Evolutionary conservation across 2,888 invertebrate genomes (phyloP).

Genomic region (Melanargia galathea): DNA sequence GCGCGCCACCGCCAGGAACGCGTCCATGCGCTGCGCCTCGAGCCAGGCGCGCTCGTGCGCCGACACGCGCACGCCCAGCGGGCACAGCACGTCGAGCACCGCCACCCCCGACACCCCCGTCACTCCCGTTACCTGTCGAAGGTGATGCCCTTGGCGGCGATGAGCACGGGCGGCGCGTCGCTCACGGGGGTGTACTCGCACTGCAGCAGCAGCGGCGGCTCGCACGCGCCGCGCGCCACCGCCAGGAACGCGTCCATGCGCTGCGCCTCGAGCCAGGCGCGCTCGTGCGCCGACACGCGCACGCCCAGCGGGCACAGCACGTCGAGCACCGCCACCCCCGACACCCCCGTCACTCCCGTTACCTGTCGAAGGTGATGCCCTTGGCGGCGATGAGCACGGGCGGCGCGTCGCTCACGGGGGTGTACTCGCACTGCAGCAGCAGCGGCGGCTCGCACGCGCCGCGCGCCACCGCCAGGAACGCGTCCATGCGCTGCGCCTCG

Average conservation of each 20-base stretch:
- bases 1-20: conserved; percentile 85
- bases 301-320: conserved; percentile 84
- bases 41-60: conserved; percentile 85
- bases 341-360: background rate
- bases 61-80: conserved; percentile 73
- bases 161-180: conserved; percentile 80
- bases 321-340: conserved; percentile 82
- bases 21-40: conserved; percentile 83
- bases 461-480: conserved; percentile 85
- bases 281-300: conserved; percentile 78
- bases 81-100: too few relatives aligned
- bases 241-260: conserved; percentile 85
- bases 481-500: conserved; percentile 83
- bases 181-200: conserved; percentile 79
- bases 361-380: conserved; percentile 84
- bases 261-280: conserved; percentile 84
- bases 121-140: conserved; percentile 72
- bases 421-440: conserved; percentile 84
- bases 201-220: conserved; percentile 85
- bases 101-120: too few relatives aligned
- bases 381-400: conserved; percentile 86
- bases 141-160: conserved; percentile 86
- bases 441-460: conserved; percentile 86
- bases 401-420: conserved; percentile 69
- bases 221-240: conserved; percentile 86